phyloP scores from a whole-genome alignment of 2,797 vertebrate species.

The Neomorphus geoffroyi region DNA sequence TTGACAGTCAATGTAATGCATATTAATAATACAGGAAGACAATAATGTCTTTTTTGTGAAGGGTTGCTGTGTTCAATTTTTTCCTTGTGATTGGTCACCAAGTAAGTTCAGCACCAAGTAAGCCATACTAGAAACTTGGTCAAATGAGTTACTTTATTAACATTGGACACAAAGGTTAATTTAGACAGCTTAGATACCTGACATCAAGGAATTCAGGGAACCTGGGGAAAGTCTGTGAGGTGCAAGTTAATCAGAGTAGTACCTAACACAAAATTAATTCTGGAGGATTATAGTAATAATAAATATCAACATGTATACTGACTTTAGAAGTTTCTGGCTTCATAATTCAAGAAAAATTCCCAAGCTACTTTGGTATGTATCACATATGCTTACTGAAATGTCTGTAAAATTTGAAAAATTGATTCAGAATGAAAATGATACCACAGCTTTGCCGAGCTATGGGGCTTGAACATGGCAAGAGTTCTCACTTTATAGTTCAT shows the following conservation, averaged over 20 bases:
- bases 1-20: neutral
- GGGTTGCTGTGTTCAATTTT: neutral
- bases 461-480: neutral
- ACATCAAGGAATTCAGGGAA: neutral
- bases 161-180: neutral
- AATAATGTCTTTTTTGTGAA: neutral
- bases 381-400: neutral
- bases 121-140: neutral
- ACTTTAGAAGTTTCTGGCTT: neutral
- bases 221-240: neutral
- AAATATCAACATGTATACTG: neutral
- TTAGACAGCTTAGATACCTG: neutral
- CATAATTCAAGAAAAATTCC: neutral
- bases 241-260: neutral
- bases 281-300: neutral
- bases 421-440: neutral
- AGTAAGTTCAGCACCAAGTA: neutral
- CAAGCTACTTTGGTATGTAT: neutral
- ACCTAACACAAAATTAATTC: neutral
- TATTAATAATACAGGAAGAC: neutral
- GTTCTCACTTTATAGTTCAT: neutral
- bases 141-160: neutral
- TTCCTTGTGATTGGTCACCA: accelerated
- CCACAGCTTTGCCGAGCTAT: neutral
- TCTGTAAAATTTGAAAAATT: neutral